Conservation (phyloP, 1,140 invertebrate species). For the Drosophila arawakana region DNA sequence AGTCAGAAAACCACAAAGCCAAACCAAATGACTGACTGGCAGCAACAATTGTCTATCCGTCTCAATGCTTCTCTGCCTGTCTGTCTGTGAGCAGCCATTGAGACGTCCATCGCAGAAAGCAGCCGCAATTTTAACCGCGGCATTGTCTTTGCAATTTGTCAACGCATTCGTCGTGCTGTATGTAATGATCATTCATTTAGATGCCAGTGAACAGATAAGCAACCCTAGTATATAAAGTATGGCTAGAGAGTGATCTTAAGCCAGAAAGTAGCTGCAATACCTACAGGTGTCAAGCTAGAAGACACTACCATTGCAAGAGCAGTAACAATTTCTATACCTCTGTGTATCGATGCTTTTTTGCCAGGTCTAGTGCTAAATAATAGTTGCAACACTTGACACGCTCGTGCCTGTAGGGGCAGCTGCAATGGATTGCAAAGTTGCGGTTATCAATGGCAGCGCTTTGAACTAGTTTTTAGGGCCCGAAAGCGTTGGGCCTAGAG, state of each 20-base stretch:
- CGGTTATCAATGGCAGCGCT: conserved; percentile 54
- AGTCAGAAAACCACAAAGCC: conserved; percentile 58
- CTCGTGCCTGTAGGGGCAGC: conserved; percentile 23
- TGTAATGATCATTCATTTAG: conserved; percentile 80
- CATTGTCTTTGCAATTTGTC: conserved; percentile 70
- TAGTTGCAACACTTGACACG: conserved; percentile 51
- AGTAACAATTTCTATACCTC: too few relatives aligned
- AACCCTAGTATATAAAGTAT: conserved; percentile 71
- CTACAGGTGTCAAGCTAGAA: too few relatives aligned
- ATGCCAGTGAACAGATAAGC: conserved; percentile 66
- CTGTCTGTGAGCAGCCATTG: conserved; percentile 59
- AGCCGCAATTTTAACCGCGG: conserved; percentile 1
- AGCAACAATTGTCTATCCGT: conserved; percentile 1
- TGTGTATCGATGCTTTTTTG: too few relatives aligned
- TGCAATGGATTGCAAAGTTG: conserved; percentile 6
- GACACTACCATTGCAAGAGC: too few relatives aligned
- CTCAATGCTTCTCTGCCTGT: neutral
- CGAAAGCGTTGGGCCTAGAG: conserved; percentile 37
- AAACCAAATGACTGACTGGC: conserved; percentile 11
- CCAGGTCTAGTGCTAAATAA: too few relatives aligned
- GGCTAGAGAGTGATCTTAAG: conserved; percentile 14
- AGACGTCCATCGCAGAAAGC: conserved; percentile 67
- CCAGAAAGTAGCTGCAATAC: conserved; percentile 25
- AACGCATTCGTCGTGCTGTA: conserved; percentile 58
- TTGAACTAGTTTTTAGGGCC: conserved; percentile 57